Evolutionary conservation across 2,888 invertebrate genomes (phyloP), one percentile per base, ranked within the genome.

Genomic region (Hirtodrosophila alboralis): DNA sequence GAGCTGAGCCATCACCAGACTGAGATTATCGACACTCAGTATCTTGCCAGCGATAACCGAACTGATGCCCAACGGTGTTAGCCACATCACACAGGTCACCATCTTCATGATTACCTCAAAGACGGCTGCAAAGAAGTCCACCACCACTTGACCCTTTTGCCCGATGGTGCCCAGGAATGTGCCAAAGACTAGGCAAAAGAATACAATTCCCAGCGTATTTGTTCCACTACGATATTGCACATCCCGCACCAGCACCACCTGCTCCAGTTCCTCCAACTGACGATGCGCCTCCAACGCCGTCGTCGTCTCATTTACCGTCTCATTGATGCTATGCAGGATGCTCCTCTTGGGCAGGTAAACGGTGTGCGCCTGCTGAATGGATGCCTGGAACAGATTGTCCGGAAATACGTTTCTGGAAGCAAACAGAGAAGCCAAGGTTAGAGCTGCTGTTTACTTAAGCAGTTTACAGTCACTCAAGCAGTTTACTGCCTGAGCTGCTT

Each of bases 21-120:
- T 92, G 91, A 92, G 70, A 76, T 91, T 88, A 41, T 76, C 86
- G 40, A 91, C 90, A 57, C 89, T 88, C 16, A 91, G 79, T 53
- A 91, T 91, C 72, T 91, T 91, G 48, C 90, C 96, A 60, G 96
- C 95, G 69, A 96, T 96, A 8, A 96, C 95, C 66, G 96, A 96
- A 84, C 95, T 94, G 57, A 96, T 95, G 18, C 96, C 96, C 10
- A 96, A 84, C 0, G 96, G 96, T 1, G 96, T 96, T 75, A 95
- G 92, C 97, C 96, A 97, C 95, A 97, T 97, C 12, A 97, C 95
- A 12, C 95, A 95, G 12, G 95, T 95, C 41, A 97, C 96, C 94
- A 97, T 96, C 89, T 95, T 94, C 95, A 97, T 96, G 85, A 97
- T 95, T 43, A 96, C 96, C 88, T 96, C 96, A 88, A 97, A 97